These are phyloP conservation scores for Intellagama lesueurii DNA, from an alignment of 2,797 vertebrate species.

Conservation along the genomic window DNA sequence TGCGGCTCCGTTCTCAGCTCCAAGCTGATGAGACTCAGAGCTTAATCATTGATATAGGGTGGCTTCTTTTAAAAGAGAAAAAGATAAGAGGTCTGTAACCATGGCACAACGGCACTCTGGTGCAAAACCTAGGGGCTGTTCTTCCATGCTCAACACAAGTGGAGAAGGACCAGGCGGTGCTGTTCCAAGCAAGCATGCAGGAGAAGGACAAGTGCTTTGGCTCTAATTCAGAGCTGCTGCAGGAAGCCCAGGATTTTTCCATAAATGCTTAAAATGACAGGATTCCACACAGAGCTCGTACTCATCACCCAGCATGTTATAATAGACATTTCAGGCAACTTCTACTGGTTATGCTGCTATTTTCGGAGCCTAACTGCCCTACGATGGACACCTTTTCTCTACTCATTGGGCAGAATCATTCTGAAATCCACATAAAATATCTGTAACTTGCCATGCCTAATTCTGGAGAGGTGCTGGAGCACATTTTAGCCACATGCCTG, in stretches of 20 bases:
- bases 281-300: not conserved
- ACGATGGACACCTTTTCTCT: not conserved
- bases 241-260: too few relatives aligned
- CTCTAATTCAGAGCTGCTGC: too few relatives aligned
- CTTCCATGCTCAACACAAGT: not conserved
- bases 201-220: not conserved
- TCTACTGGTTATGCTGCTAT: not conserved
- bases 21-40: constrained; percentile 54
- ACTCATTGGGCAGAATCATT: not conserved
- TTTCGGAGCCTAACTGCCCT: accelerated
- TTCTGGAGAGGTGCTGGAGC: too few relatives aligned
- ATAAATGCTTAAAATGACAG: too few relatives aligned
- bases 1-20: constrained; percentile 11
- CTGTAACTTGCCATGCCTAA: too few relatives aligned
- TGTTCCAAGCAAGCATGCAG: not conserved
- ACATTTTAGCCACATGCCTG: too few relatives aligned
- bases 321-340: not conserved
- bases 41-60: constrained; percentile 52
- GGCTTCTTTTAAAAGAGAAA: constrained; percentile 26
- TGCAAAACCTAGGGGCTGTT: not conserved
- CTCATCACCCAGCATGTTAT: not conserved
- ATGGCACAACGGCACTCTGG: not conserved
- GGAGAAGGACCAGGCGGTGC: not conserved
- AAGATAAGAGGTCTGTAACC: constrained; percentile 50
- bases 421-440: too few relatives aligned